Base-by-base conservation (phyloP, 1,140 invertebrate genomes). In the Pseudomyrmex flavicornis region DNA sequence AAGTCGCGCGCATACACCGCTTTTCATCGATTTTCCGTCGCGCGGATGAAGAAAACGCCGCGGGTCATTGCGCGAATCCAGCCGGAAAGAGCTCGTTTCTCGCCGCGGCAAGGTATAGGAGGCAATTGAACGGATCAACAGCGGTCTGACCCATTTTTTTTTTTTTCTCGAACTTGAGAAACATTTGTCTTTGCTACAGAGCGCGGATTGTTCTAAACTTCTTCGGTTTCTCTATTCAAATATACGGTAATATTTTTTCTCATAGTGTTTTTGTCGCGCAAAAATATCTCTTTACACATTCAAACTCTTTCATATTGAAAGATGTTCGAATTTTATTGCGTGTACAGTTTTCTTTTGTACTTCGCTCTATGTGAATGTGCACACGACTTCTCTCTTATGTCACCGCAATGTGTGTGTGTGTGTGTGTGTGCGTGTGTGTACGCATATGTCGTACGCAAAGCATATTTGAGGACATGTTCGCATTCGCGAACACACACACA, bases 1-100 rank as follows among this genome's bases (percentile, higher is more conserved):
- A 58, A 80, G 68, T 70, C 77, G 73, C 79, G 79, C 44, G 22
- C 70, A 62, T 35, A 35, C 35, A 35, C 35, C 82, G 84, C 85
- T 85, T 80, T 68, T 79, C 82, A 89, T 89, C 87, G 82, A 89
- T 90, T 87, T 83, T 73, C 52, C 54, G 48, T 26, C 48, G 79
- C 66, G 52, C 13, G 56, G 10, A 61, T 66, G 48, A 66, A 82
- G 48, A 66, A 82, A 86, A 86, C 69, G 56, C 69, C 70, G 26
- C 13, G 63, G 54, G 17, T 77, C 62, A 20, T 75, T 52, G 66
- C 66, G 56, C 52, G 72, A 82, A 82, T 65, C 44, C 70, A 65
- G 9, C 62, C 35, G 69, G 63, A 77, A 68, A 15, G 13, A 56
- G 1, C 3, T 13, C 35, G 17, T 20, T 83, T 61, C 59, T 79